Percentiles rank a stretch among this genome's conserved stretches.
Conservation (phyloP, 2,113 vertebrate genomes). For the Gymnocephalus cernua region DNA sequence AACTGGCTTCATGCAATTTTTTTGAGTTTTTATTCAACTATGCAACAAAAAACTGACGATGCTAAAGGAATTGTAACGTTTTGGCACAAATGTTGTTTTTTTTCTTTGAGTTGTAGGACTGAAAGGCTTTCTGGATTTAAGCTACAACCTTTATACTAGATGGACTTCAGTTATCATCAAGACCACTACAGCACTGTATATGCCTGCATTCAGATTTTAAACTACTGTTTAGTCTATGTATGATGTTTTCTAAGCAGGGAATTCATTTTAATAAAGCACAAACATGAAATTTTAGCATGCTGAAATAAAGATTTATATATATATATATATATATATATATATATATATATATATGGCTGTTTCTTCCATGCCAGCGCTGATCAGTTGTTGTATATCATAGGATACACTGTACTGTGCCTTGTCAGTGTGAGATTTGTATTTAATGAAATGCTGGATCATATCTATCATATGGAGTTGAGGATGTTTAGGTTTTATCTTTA, state of each 20-base stretch:
- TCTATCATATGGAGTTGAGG: slow-evolving; percentile 18
- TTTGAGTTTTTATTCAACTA: slow-evolving; percentile 68
- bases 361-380: slow-evolving; percentile 75
- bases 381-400: slow-evolving; percentile 30
- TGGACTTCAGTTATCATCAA: slow-evolving; percentile 26
- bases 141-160: slow-evolving; percentile 17
- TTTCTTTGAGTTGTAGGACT: slow-evolving; percentile 35
- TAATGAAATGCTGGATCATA: slow-evolving; percentile 34
- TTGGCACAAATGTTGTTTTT: slow-evolving; percentile 72
- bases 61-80: slow-evolving; percentile 53
- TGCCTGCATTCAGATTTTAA: slow-evolving; percentile 19
- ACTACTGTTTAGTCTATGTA: slow-evolving; percentile 1
- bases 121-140: slow-evolving; percentile 40
- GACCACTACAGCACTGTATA: slow-evolving; percentile 30
- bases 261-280: slow-evolving; percentile 32
- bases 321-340: no score
- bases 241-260: slow-evolving; percentile 26
- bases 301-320: slow-evolving; percentile 46
- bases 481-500: slow-evolving; percentile 33
- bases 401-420: slow-evolving; percentile 41
- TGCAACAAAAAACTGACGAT: slow-evolving; percentile 62
- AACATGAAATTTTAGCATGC: slow-evolving; percentile 64
- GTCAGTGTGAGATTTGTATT: slow-evolving; percentile 27
- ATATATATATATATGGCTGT: slow-evolving; percentile 70
- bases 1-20: slow-evolving; percentile 90